Percentiles rank a stretch among this genome's conserved stretches.
Evolutionary conservation across 2,113 vertebrate species (phyloP).

Genomic region (Pluvianellus socialis): DNA sequence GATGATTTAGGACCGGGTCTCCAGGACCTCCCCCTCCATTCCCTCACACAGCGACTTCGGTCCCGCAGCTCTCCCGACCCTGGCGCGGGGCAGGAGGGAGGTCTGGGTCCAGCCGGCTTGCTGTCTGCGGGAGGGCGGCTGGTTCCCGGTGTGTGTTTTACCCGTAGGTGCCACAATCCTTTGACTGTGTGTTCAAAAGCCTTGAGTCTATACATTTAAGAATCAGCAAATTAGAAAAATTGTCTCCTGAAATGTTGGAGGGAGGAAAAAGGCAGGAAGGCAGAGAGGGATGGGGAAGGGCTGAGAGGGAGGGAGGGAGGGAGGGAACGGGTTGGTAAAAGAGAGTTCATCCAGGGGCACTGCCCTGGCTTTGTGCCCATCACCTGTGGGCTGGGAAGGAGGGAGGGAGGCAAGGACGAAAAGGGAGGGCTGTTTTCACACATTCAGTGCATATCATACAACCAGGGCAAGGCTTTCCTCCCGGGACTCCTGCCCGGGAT

Average conservation of each 20-base stretch:
- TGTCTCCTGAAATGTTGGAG: constrained; percentile 56
- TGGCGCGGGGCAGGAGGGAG: background rate
- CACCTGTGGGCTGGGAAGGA: background rate
- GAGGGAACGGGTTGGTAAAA: constrained; percentile 10
- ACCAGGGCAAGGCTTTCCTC: background rate
- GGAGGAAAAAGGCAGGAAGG: constrained; percentile 30
- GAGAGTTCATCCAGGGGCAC: constrained; percentile 18
- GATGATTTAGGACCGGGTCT: background rate
- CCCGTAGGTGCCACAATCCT: constrained; percentile 63
- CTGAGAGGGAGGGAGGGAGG: background rate
- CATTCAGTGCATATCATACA: constrained; percentile 36
- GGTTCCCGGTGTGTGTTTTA: constrained; percentile 12
- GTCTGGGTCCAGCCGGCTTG: background rate
- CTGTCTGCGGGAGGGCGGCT: background rate
- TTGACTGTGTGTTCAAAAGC: constrained; percentile 58
- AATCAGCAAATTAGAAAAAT: constrained; percentile 66
- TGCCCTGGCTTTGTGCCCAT: background rate
- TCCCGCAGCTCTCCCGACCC: background rate
- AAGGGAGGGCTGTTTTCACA: constrained; percentile 34
- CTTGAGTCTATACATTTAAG: constrained; percentile 60
- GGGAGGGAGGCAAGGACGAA: background rate
- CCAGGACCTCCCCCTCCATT: background rate
- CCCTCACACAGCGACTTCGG: background rate
- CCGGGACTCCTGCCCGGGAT: background rate
- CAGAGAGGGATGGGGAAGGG: background rate